These are phyloP conservation scores for Sebastes cheni DNA, from an alignment of 2,797 vertebrate genomes.

Conservation along the genomic window DNA sequence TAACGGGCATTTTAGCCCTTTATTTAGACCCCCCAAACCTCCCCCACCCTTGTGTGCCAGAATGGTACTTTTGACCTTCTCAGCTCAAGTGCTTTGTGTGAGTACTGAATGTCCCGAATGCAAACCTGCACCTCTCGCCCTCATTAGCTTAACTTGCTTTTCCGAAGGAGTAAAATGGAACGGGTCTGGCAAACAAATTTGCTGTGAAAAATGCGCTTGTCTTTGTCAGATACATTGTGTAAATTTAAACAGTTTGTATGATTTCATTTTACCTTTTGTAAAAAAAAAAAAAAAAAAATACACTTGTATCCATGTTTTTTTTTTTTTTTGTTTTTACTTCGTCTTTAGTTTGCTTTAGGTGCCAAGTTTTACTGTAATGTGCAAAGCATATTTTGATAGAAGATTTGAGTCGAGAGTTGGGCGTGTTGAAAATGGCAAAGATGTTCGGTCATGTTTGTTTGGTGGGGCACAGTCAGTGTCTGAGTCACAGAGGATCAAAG, in stretches of 20 bases:
- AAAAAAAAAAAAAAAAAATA: conserved; percentile 51
- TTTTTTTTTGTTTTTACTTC: conserved; percentile 60
- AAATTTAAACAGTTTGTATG: conserved; percentile 82
- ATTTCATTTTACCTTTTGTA: conserved; percentile 82
- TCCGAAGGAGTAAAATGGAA: conserved; percentile 74
- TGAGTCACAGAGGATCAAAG: conserved; percentile 34
- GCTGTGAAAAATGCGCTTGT: conserved; percentile 70
- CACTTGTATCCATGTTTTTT: conserved; percentile 71
- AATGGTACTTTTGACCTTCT: conserved; percentile 65
- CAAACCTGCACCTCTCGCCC: conserved; percentile 60
- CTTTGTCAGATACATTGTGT: conserved; percentile 78
- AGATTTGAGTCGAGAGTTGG: conserved; percentile 62
- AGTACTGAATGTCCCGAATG: conserved; percentile 77
- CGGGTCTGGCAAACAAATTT: conserved; percentile 69
- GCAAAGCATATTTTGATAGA: conserved; percentile 83
- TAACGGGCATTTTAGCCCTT: conserved; percentile 75
- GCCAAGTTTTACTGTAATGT: conserved; percentile 84
- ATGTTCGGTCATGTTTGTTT: conserved; percentile 55
- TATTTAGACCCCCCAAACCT: conserved; percentile 61
- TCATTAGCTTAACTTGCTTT: conserved; percentile 56
- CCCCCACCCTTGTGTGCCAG: conserved; percentile 54
- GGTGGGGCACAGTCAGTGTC: conserved; percentile 48
- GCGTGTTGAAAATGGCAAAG: conserved; percentile 49
- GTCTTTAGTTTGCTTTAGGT: conserved; percentile 79
- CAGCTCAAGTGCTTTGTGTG: conserved; percentile 62